Evolutionary conservation across 2,113 vertebrate genomes (phyloP), one percentile per base, ranked within the genome.

Genomic region (Coregonus clupeaformis): DNA sequence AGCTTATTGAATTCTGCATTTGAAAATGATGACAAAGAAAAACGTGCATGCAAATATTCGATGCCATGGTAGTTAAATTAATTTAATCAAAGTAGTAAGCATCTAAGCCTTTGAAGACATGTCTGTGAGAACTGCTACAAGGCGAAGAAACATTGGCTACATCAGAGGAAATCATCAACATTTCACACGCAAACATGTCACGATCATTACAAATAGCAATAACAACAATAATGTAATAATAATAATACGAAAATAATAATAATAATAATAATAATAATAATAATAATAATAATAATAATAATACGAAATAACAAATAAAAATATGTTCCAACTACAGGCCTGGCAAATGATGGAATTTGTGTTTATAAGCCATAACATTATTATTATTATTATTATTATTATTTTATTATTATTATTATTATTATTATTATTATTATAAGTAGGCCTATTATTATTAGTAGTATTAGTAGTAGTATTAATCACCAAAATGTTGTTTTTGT

Each of bases 291-390:
- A 12, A 60, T 63, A 75, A 27, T 55, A 55, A 64, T 20, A 47
- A 64, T 66, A 73, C 42, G 32, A 73, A 73, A 73, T 52, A 49
- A 73, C n/a, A 20, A 64, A 45, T 0, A 29, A n/a, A 49, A 67
- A 67, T 67, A 29, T 52, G 14, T 2, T 36, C 11, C 3, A 49
- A 49, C 47, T 14, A 2, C 0, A 49, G 47, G 9, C 47, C 47
- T 14, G 3, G 47, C 6, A 32, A 32, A 32, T 32, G 6, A 42
- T 49, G 47, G 47, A 49, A 49, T 52, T 11, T 18, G 14, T 52
- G 16, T 52, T 52, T 52, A 5, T 18, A 52, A 52, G 12, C 4
- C 12, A 45, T 14, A 27, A 29, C 45, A 47, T 69, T 68, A 29
- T 20, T 30, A 14, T 1, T 45, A 18, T 3, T 68, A 69, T 25